These are phyloP conservation scores for Hypomecis atomaria DNA, from an alignment of 2,888 invertebrate species.

Conservation along the genomic window DNA sequence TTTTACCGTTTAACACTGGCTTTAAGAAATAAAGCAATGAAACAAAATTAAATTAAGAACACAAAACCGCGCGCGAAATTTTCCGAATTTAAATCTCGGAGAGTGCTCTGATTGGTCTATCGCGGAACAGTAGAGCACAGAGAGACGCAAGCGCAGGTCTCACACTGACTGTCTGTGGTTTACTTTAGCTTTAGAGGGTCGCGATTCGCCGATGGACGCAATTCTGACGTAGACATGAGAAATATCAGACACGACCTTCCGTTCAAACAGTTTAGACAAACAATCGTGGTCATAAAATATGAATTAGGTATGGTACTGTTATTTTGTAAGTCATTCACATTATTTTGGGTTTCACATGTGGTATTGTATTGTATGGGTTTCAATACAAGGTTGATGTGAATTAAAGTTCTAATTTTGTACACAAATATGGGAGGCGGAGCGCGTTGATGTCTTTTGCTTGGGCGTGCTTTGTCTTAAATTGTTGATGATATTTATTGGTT, in stretches of 20 bases:
- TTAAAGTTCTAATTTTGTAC: slow-evolving; percentile 9
- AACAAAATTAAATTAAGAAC: slow-evolving; percentile 11
- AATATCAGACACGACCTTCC: slow-evolving; percentile 66
- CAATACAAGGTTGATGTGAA: slow-evolving; percentile 7
- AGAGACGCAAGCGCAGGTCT: slow-evolving; percentile 72
- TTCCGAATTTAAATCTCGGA: slow-evolving; percentile 36
- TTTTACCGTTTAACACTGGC: neutral
- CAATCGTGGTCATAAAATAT: slow-evolving; percentile 31
- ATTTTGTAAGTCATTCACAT: slow-evolving; percentile 38
- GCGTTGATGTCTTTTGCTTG: slow-evolving; percentile 28
- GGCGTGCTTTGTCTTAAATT: neutral
- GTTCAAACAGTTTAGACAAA: slow-evolving; percentile 42
- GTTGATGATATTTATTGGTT: no score
- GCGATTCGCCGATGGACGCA: slow-evolving; percentile 77
- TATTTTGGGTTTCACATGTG: slow-evolving; percentile 18
- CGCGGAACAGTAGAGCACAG: slow-evolving; percentile 70
- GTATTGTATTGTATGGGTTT: slow-evolving; percentile 13
- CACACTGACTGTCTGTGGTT: slow-evolving; percentile 68
- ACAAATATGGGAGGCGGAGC: slow-evolving; percentile 4
- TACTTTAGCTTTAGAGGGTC: slow-evolving; percentile 67
- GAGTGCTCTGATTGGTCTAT: slow-evolving; percentile 50
- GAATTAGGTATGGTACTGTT: slow-evolving; percentile 32
- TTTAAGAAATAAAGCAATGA: slow-evolving; percentile 1
- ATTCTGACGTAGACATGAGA: slow-evolving; percentile 67
- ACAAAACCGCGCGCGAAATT: slow-evolving; percentile 27